Evolutionary conservation across 2,888 invertebrate genomes (phyloP), one percentile per base, ranked within the genome.

Genomic region (Zelleria hepariella): DNA sequence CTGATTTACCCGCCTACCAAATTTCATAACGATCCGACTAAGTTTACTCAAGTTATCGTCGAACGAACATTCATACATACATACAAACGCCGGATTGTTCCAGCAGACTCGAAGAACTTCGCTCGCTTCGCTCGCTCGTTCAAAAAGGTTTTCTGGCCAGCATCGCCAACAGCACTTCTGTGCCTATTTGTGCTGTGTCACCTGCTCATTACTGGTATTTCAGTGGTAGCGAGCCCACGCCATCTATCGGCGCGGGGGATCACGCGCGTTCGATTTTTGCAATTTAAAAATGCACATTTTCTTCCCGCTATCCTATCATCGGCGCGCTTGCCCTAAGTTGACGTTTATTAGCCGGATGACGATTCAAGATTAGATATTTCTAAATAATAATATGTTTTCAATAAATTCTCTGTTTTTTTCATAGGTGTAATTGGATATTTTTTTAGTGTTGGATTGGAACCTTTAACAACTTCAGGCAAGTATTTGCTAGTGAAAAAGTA

Each of bases 221-320:
- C 72, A 71, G 69, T 21, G 18, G 68, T 67, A 20, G 20, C 66
- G 63, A 62, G 73, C 75, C 76, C 78, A 71, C 71, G 71, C 72
- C 75, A 71, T 57, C 57, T 57, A 57, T 47, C 57, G 57, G 24
- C 2, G 24, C 32, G 32, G 15, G 15, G n/a, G 23, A 26, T 10
- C 54, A 47, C 21, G 21, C n/a, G 47, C 48, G 47, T 48, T 18
- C 20, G 23, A 74, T 71, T 78, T 79, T 76, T 74, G 32, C 15
- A 77, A 75, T 74, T 75, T 77, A 79, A 77, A 80, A 80, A 76
- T 74, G 74, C 80, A 82, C 80, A 82, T 78, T 84, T 76, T 73
- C 70, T 74, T 72, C 10, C 32, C 32, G 75, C 77, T 86, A 86
- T 86, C 32, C 86, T 85, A 83, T 86, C 86, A 85, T 85, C 86